phyloP scores from a whole-genome alignment of 2,797 vertebrate species.

The Sebastes dallii region DNA sequence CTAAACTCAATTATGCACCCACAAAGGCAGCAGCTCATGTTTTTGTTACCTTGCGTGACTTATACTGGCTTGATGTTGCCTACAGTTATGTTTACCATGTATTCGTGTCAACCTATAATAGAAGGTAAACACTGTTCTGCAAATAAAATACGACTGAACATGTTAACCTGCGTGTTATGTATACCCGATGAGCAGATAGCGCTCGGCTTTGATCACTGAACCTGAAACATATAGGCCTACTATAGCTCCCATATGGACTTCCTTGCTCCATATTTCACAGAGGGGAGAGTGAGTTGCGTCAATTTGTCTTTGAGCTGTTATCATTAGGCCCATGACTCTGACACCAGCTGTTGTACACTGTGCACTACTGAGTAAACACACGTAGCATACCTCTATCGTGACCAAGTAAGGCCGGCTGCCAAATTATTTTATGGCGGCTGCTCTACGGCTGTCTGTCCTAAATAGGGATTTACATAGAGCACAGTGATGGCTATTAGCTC shows the following conservation, averaged over 20 bases:
- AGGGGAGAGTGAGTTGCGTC: conserved; percentile 56
- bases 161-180: background rate
- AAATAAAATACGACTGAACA: conserved; percentile 4
- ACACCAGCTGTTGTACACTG: conserved; percentile 75
- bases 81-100: background rate
- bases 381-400: conserved; percentile 67
- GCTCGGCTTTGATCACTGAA: background rate
- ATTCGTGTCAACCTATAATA: background rate
- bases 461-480: conserved; percentile 71
- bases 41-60: conserved; percentile 37
- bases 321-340: conserved; percentile 63
- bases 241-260: conserved; percentile 22
- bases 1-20: background rate
- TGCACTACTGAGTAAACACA: conserved; percentile 74
- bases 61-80: background rate
- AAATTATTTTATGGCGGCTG: conserved; percentile 69
- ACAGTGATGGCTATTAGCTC: conserved; percentile 42
- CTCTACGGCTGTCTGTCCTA: conserved; percentile 53
- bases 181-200: background rate
- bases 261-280: conserved; percentile 50
- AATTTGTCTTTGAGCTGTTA: conserved; percentile 70
- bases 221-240: background rate
- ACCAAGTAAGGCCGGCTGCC: conserved; percentile 74
- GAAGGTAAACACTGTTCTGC: background rate
- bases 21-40: background rate